Base-by-base conservation (phyloP, 2,113 vertebrate species). In the Echinops telfairi region DNA sequence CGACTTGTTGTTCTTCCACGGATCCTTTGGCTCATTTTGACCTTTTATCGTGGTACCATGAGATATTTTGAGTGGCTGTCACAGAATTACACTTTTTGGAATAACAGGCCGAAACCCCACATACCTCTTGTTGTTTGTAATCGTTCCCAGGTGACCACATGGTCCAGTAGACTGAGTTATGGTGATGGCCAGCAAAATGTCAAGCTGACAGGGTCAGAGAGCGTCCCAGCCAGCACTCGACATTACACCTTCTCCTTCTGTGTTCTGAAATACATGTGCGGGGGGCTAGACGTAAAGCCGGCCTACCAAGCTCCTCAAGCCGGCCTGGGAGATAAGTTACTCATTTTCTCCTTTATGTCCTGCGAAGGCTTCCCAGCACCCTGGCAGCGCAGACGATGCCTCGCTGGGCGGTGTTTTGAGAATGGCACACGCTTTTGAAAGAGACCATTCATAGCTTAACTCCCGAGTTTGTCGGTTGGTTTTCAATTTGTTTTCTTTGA, bases 401-500 rank as follows among this genome's bases (percentile, higher is more conserved):
- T 83, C 64, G 33, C 3, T 1, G 29, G 33, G 11, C 60, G 0
- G 0, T 93, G 87, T 94, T 96, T 95, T 93, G 85, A 96, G 90
- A 86, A 94, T 86, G 40, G 80, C 17, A 19, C 83, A 64, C 91
- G 90, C 80, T 66, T 81, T 36, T 70, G 89, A 86, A 93, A 84
- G 47, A 92, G 91, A 80, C 36, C 78, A 82, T 92, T 95, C 85
- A 94, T 78, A 33, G 91, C 94, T 86, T 91, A 94, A 84, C 84
- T 71, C 47, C 92, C 76, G 73, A 78, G 71, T 88, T 62, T 95
- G 40, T 25, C 15, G 82, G 58, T 71, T 96, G 73, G 83, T 9
- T 68, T 93, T 95, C 80, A 96, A 88, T 79, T 22, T 93, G 20
- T 96, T 97, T 96, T 68, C 47, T 95, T 76, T 97, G 40, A 79